Percentiles rank a stretch among this genome's conserved stretches.
These are phyloP conservation scores for Agrotis segetum DNA, from an alignment of 2,888 invertebrate species.

Conservation along the genomic window DNA sequence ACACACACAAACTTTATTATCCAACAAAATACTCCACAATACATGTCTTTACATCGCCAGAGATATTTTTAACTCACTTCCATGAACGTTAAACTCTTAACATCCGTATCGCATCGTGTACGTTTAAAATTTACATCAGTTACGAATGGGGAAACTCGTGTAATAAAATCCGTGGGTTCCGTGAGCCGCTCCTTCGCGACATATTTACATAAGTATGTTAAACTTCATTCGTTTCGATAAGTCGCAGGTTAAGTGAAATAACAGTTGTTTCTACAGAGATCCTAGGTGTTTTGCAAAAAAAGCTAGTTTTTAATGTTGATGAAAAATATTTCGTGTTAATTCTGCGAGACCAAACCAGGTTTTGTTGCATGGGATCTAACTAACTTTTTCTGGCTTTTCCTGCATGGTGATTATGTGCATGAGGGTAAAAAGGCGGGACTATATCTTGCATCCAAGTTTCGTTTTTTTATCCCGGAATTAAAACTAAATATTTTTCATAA, in stretches of 20 bases:
- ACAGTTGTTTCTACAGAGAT: neutral
- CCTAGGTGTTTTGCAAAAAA: neutral
- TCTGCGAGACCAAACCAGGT: no score
- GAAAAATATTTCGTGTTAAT: no score
- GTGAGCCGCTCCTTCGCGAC: slow-evolving; percentile 54
- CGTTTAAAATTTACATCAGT: slow-evolving; percentile 65
- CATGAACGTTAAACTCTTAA: slow-evolving; percentile 54
- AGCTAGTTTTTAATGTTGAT: no score
- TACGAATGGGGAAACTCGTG: slow-evolving; percentile 52
- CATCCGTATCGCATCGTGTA: slow-evolving; percentile 56
- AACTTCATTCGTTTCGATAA: slow-evolving; percentile 64
- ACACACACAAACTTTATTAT: slow-evolving; percentile 17
- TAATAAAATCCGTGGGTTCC: slow-evolving; percentile 59
- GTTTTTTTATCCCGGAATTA: no score
- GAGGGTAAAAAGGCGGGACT: no score
- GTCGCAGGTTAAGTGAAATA: neutral
- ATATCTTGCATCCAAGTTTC: no score
- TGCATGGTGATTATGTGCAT: no score
- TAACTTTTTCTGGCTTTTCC: no score
- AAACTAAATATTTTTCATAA: no score
- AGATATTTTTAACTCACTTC: slow-evolving; percentile 56
- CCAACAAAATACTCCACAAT: slow-evolving; percentile 30
- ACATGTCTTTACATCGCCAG: slow-evolving; percentile 20
- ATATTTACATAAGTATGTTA: slow-evolving; percentile 63
- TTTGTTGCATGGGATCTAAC: no score